phyloP scores from a whole-genome alignment of 2,797 vertebrate genomes.

The Sarcophilus harrisii region DNA sequence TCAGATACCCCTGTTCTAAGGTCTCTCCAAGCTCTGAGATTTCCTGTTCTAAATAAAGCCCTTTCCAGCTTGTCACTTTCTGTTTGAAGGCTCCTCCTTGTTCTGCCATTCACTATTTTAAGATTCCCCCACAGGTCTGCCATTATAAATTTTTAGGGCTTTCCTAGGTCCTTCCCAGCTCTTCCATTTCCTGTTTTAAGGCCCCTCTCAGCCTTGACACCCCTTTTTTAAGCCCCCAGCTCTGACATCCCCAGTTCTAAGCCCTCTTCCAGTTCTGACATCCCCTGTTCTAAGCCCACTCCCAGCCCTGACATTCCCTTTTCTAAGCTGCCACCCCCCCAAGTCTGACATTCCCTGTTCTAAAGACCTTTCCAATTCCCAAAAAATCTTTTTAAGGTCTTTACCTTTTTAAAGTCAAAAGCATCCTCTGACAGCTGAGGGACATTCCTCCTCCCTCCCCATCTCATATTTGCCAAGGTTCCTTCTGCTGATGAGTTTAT shows the following conservation, averaged over 20 bases:
- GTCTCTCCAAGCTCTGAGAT: not conserved
- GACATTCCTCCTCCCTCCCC: not conserved
- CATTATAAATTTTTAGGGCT: no score
- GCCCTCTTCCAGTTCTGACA: no score
- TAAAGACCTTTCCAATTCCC: not conserved
- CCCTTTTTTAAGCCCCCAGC: no score
- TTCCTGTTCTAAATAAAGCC: no score
- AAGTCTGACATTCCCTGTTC: not conserved
- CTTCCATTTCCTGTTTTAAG: not conserved
- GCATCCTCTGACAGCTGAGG: no score
- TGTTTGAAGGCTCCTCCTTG: not conserved
- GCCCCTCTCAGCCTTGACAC: no score
- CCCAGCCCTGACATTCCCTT: not conserved
- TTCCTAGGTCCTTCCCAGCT: not conserved
- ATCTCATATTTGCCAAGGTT: not conserved
- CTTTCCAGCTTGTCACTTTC: fast-evolving
- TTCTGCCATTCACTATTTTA: no score
- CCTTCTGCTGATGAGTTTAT: not conserved
- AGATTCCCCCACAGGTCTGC: no score
- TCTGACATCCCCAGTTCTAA: not conserved
- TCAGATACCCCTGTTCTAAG: not conserved
- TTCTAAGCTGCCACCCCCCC: not conserved
- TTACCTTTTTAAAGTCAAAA: no score
- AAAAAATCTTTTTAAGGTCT: not conserved
- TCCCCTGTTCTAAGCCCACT: not conserved